A percentile compares a stretch with the other conserved stretches of the same genome.
Conservation (phyloP, 2,113 vertebrate species). For the Gila orcuttii region DNA sequence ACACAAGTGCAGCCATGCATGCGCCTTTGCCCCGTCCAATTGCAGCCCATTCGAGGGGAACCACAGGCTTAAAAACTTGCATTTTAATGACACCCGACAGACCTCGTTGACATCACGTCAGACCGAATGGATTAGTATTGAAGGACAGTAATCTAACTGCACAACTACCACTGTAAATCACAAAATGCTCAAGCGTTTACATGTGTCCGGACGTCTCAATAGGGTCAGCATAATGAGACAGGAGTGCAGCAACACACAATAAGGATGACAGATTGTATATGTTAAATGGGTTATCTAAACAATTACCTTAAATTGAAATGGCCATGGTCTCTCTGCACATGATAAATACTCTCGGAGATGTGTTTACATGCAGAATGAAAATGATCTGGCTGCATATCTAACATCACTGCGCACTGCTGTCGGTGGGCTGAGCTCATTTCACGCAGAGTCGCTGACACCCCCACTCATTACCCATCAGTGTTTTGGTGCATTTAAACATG, state of each 20-base stretch:
- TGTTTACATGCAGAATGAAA: slow-evolving; percentile 22
- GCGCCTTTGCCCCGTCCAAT: slow-evolving; percentile 53
- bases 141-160: background rate
- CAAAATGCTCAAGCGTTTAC: background rate
- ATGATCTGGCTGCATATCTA: slow-evolving; percentile 32
- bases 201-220: background rate
- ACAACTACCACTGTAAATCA: background rate
- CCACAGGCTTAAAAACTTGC: slow-evolving; percentile 73
- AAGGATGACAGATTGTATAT: slow-evolving; percentile 12
- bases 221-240: slow-evolving; percentile 7
- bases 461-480: slow-evolving; percentile 3
- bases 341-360: background rate
- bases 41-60: slow-evolving; percentile 64
- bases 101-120: slow-evolving; percentile 60
- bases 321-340: background rate
- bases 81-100: slow-evolving; percentile 70
- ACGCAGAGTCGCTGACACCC: slow-evolving; percentile 4
- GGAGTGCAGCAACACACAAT: background rate
- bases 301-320: slow-evolving; percentile 6
- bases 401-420: slow-evolving; percentile 13
- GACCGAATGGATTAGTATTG: slow-evolving; percentile 46
- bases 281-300: slow-evolving; percentile 17
- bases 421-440: slow-evolving; percentile 26
- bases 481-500: slow-evolving; percentile 8
- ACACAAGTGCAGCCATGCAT: slow-evolving; percentile 71